Conservation (phyloP, 2,113 vertebrate genomes). For the Elachura formosa region DNA sequence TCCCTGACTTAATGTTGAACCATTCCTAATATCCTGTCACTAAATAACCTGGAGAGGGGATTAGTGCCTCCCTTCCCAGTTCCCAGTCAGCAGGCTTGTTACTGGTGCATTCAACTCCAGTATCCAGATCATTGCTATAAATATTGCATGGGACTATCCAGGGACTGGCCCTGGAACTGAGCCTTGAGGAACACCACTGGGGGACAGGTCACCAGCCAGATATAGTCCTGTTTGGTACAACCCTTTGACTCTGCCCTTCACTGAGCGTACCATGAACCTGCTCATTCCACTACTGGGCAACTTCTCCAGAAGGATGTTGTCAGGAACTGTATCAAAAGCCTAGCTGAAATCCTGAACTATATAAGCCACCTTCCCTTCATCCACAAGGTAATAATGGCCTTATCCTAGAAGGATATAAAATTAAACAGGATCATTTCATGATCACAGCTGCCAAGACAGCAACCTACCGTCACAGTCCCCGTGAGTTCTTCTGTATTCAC, state of each 20-base stretch:
- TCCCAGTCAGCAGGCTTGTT: background rate
- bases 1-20: rapidly evolving
- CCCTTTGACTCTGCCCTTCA: background rate
- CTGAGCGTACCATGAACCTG: rapidly evolving
- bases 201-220: background rate
- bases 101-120: background rate
- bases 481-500: background rate
- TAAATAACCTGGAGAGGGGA: background rate
- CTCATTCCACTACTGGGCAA: background rate
- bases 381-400: background rate
- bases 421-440: background rate
- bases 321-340: background rate
- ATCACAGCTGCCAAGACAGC: background rate
- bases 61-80: background rate
- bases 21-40: background rate
- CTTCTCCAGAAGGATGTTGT: background rate
- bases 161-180: background rate
- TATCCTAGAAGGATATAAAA: background rate
- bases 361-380: rapidly evolving
- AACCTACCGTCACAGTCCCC: background rate
- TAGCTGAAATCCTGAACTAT: background rate
- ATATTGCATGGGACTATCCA: background rate
- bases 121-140: background rate
- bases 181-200: background rate
- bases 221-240: background rate